phyloP scores from a whole-genome alignment of 2,113 vertebrate species.

The Ophiodon elongatus region DNA sequence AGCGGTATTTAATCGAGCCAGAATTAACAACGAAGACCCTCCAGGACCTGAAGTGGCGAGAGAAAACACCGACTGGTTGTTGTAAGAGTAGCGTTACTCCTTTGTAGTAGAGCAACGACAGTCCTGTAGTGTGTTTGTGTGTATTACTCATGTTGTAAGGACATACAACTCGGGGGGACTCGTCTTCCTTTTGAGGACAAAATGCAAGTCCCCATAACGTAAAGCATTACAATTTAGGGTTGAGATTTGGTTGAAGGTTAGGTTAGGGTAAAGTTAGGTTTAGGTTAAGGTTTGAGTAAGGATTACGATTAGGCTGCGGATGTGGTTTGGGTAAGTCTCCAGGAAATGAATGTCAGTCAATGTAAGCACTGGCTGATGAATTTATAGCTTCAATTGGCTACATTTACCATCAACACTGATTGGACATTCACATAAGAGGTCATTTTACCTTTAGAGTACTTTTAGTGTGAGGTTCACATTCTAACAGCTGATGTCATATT shows the following conservation, averaged over 20 bases:
- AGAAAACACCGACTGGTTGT: no score
- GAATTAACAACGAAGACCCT: no score
- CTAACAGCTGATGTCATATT: conserved; percentile 84
- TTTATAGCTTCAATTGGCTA: background rate
- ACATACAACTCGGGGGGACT: no score
- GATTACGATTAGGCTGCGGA: background rate
- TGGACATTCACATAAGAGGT: background rate
- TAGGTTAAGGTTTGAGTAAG: background rate
- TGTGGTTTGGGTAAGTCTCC: no score
- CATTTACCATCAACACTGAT: background rate
- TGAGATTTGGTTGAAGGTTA: background rate
- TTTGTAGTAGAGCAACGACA: no score
- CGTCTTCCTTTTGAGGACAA: no score
- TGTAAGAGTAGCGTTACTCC: no score
- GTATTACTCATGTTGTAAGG: no score
- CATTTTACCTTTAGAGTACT: background rate
- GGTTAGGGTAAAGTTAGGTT: background rate
- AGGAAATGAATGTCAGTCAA: background rate
- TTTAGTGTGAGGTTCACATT: background rate
- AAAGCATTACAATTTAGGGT: no score
- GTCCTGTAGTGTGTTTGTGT: no score
- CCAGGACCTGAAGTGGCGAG: no score
- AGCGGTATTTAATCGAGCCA: background rate
- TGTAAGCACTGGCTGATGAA: background rate
- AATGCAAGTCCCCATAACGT: no score